Percentiles rank a stretch among this genome's conserved stretches.
Conservation (phyloP, 2,113 vertebrate genomes). For the Fulica atra region DNA sequence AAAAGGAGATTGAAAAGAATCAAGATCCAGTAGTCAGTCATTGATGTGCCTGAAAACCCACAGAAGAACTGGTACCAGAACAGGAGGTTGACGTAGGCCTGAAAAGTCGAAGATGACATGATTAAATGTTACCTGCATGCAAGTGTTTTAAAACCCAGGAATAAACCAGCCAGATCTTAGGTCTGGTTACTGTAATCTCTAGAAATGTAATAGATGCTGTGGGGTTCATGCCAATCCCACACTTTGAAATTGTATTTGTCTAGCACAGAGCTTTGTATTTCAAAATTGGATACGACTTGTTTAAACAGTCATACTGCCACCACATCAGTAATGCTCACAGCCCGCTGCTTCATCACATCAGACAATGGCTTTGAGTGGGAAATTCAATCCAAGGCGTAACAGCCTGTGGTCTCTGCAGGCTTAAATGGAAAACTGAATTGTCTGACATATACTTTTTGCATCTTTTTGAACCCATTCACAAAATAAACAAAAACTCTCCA, state of each 20-base stretch:
- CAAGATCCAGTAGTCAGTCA: slow-evolving; percentile 84
- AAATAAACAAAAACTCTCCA: neutral
- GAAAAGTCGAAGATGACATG: slow-evolving; percentile 30
- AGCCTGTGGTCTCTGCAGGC: neutral
- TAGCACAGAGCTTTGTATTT: neutral
- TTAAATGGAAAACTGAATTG: neutral
- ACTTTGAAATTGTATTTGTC: neutral
- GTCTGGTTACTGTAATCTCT: neutral
- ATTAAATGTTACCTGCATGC: neutral
- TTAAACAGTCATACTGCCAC: slow-evolving; percentile 12
- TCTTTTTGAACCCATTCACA: neutral
- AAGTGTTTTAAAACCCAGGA: neutral
- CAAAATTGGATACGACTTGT: neutral
- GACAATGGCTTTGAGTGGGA: slow-evolving; percentile 25
- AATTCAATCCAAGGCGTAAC: neutral
- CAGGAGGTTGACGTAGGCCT: slow-evolving; percentile 83
- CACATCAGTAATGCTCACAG: neutral
- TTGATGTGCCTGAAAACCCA: slow-evolving; percentile 84
- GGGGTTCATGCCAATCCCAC: neutral
- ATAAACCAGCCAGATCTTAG: neutral
- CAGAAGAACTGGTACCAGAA: slow-evolving; percentile 88
- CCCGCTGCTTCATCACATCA: slow-evolving; percentile 21
- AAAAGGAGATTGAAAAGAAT: slow-evolving; percentile 87
- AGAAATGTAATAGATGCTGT: neutral
- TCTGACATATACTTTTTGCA: neutral